Evolutionary conservation across 2,888 invertebrate species (phyloP).

Genomic region (Nasonovia ribisnigri): DNA sequence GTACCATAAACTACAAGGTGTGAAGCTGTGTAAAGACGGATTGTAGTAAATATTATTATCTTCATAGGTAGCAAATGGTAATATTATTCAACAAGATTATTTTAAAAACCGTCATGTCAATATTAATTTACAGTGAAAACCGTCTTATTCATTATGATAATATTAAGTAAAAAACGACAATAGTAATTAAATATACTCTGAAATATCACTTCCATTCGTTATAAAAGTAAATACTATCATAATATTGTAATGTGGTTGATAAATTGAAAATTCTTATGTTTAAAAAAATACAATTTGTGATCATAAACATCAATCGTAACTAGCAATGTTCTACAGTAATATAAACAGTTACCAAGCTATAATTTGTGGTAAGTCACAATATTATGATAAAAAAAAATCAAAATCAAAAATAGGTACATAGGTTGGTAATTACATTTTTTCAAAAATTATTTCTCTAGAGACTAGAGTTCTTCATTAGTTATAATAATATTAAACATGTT

Average conservation of each 20-base stretch:
- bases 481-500: not conserved
- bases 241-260: not conserved
- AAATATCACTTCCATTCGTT: not conserved
- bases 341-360: not conserved
- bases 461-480: not conserved
- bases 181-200: not conserved
- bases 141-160: not conserved
- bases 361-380: not conserved
- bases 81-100: not conserved
- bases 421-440: not conserved
- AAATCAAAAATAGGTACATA: not conserved
- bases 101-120: not conserved
- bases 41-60: not conserved
- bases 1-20: not conserved
- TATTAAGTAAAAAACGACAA: not conserved
- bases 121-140: not conserved
- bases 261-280: not conserved
- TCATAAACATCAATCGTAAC: not conserved
- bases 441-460: not conserved
- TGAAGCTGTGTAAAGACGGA: not conserved
- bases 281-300: not conserved
- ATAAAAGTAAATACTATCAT: not conserved
- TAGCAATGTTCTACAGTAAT: not conserved
- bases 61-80: too few species aligned
- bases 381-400: not conserved